Evolutionary conservation across 2,888 invertebrate genomes (phyloP).

Genomic region (Parelbella ahira): DNA sequence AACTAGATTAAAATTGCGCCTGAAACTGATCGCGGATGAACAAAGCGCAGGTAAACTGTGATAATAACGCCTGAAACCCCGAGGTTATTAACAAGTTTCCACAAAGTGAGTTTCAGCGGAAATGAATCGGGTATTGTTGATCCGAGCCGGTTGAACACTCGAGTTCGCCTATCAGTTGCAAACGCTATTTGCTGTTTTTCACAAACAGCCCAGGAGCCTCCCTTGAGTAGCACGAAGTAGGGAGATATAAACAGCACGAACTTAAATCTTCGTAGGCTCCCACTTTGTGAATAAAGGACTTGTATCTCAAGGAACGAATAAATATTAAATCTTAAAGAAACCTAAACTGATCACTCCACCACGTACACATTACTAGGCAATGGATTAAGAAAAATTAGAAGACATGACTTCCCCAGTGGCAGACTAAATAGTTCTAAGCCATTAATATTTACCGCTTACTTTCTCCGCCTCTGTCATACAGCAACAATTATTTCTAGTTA

Average conservation of each 20-base stretch:
- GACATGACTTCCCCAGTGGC: too few species aligned
- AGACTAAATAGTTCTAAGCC: too few species aligned
- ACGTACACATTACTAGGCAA: too few species aligned
- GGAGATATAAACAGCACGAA: background rate
- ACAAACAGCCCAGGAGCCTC: constrained; percentile 50
- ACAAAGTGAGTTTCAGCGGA: constrained; percentile 54
- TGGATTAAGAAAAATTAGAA: too few species aligned
- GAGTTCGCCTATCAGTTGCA: constrained; percentile 60
- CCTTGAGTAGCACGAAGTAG: constrained; percentile 21
- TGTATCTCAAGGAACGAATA: too few species aligned
- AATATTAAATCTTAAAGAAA: too few species aligned
- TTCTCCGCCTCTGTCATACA: too few species aligned
- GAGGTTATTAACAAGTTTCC: constrained; percentile 39
- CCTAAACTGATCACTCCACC: too few species aligned
- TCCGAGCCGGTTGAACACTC: constrained; percentile 40
- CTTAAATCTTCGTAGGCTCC: constrained; percentile 7
- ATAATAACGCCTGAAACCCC: constrained; percentile 17
- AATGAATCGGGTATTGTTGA: constrained; percentile 62
- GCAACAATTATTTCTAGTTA: too few species aligned
- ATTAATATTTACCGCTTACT: too few species aligned
- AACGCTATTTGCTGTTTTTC: constrained; percentile 64
- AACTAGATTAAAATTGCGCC: constrained; percentile 19
- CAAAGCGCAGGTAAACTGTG: constrained; percentile 19
- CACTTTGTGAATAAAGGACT: background rate
- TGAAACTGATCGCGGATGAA: constrained; percentile 22